Percentiles rank a stretch among this genome's conserved stretches.
phyloP scores from a whole-genome alignment of 2,797 vertebrate species.

The Hephaestus fuliginosus region DNA sequence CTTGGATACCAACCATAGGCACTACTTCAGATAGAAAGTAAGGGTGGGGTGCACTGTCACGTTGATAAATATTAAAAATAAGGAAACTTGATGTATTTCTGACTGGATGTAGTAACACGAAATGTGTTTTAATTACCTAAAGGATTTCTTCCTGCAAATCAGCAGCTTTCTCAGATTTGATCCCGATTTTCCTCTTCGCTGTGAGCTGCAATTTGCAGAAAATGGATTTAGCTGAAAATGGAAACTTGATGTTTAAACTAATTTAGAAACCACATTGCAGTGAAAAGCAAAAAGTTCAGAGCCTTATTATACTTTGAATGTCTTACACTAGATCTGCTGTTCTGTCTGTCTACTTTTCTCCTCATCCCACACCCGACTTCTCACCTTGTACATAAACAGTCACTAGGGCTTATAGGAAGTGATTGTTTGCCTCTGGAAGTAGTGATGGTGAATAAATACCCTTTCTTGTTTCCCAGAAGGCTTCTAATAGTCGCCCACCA shows the following conservation, averaged over 20 bases:
- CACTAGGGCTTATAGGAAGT: not conserved
- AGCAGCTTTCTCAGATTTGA: not conserved
- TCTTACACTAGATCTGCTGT: not conserved
- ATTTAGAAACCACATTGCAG: not conserved
- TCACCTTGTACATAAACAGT: not conserved
- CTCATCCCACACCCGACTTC: constrained; percentile 15
- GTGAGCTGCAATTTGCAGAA: not conserved
- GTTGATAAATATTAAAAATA: not conserved
- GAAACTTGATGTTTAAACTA: not conserved
- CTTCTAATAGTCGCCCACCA: constrained; percentile 79
- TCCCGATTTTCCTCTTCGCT: not conserved
- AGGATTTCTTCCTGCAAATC: not conserved
- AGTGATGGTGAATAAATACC: constrained; percentile 31
- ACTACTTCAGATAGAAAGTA: not conserved
- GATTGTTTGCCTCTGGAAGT: constrained; percentile 44
- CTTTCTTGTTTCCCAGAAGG: constrained; percentile 43
- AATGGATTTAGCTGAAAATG: not conserved
- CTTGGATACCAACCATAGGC: not conserved
- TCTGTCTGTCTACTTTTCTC: not conserved
- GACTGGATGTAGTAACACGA: not conserved
- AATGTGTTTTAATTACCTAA: not conserved
- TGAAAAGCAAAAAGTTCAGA: not conserved
- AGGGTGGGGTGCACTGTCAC: not conserved
- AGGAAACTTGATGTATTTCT: not conserved
- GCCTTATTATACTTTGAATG: not conserved